phyloP scores from a whole-genome alignment of 2,797 vertebrate genomes.

The Chelidonichthys spinosus region DNA sequence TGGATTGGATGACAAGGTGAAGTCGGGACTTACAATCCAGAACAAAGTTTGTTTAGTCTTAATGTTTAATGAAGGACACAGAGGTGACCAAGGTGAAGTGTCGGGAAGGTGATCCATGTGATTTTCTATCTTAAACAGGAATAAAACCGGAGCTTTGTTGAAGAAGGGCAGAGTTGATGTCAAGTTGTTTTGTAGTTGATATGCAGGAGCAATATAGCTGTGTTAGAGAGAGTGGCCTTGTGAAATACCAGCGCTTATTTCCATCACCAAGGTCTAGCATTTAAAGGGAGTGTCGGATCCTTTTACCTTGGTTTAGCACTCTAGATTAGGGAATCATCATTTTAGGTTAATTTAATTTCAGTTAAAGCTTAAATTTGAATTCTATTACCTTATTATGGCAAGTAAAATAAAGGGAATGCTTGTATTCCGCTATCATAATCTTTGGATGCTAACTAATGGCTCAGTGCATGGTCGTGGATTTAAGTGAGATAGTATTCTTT shows the following conservation, averaged over 20 bases:
- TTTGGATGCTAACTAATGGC: constrained; percentile 4
- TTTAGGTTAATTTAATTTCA: neutral
- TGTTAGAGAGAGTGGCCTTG: neutral
- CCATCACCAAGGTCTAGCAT: neutral
- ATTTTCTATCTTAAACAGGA: constrained; percentile 9
- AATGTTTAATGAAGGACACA: constrained; percentile 64
- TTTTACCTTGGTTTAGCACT: neutral
- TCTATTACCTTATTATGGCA: neutral
- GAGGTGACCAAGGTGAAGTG: constrained; percentile 32
- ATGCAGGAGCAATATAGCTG: neutral
- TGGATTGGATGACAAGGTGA: constrained; percentile 53
- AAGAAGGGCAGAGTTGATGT: neutral
- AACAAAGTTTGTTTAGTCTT: constrained; percentile 48
- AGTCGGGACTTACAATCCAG: constrained; percentile 44
- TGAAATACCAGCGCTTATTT: constrained; percentile 9
- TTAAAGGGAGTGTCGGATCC: neutral
- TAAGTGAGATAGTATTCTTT: neutral
- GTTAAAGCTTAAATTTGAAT: neutral
- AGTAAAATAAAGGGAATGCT: constrained; percentile 6
- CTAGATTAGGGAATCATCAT: neutral
- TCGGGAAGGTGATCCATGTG: constrained; percentile 8
- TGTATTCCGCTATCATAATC: constrained; percentile 4
- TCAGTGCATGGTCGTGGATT: neutral
- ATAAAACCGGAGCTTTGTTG: constrained; percentile 9
- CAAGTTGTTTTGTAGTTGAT: constrained; percentile 11